These are phyloP conservation scores for Loxodonta africana DNA, from an alignment of 2,113 vertebrate species.

Conservation along the genomic window DNA sequence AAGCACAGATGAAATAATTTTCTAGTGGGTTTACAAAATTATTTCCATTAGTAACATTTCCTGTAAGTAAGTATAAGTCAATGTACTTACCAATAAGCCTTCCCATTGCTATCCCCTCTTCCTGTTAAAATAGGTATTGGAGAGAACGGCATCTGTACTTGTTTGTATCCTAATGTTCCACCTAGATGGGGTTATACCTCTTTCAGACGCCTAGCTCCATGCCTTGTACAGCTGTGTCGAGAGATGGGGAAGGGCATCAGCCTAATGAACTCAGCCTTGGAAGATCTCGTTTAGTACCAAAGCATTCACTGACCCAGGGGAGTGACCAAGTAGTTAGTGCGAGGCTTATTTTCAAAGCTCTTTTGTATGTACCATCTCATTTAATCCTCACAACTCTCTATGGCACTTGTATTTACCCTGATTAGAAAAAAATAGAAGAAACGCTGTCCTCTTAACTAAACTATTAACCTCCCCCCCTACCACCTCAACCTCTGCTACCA, in stretches of 20 bases:
- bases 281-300: not conserved
- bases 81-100: not conserved
- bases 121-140: not conserved
- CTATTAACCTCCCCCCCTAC: not conserved
- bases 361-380: not conserved
- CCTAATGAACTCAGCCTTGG: not conserved
- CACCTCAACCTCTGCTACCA: not conserved
- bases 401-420: not conserved
- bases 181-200: accelerated
- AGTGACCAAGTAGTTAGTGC: not conserved
- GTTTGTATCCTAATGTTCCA: accelerated
- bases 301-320: not conserved
- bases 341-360: not conserved
- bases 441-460: not conserved
- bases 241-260: not conserved
- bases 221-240: not conserved
- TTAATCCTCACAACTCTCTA: accelerated
- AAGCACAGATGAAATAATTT: constrained; percentile 2
- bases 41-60: not conserved
- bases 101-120: not conserved
- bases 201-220: not conserved
- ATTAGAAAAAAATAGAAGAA: constrained; percentile 21
- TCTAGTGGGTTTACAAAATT: constrained; percentile 16
- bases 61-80: not conserved
- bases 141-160: not conserved